Evolutionary conservation across 2,797 vertebrate genomes (phyloP), one percentile per base, ranked within the genome.

Genomic region (Salarias fasciatus): DNA sequence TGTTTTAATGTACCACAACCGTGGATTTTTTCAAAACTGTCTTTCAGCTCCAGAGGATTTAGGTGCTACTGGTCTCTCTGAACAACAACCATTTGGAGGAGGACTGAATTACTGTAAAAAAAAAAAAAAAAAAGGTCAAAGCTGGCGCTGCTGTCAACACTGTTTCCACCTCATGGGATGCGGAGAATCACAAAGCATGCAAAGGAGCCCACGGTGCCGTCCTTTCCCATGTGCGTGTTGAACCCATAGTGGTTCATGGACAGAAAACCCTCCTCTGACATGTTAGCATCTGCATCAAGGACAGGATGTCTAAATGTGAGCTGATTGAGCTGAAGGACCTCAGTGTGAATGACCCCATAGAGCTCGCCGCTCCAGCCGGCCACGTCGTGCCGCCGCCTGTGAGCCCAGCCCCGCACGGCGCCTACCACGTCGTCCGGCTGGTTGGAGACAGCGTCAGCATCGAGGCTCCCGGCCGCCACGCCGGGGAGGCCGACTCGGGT

Each of bases 311-410:
- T 46, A 92, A 91, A 69, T 93, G 92, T 74, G 96, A 98, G 88
- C 90, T 97, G 77, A 98, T 99, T 37, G 96, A 99, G 82, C 91
- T 99, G 63, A 89, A 93, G 80, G 93, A 94, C 79, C 91, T 97
- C 65, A 90, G 91, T n/a, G 75, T 91, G 0, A 88, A 83, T 44
- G 91, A 93, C 61, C 82, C 92, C 41, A 93, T 94, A 1, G 94
- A 94, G 68, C 82, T 94, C 69, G 88, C 92, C 0, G 78, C 89
- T 54, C 85, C 78, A 11, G 71, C 44, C 1, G 60, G 65, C 28
- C 64, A 51, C 0, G 52, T 42, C 0, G 53, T 67, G 11, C 18
- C 18, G 18, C 9, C 58, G 0, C 87, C 92, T 4, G 81, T 89
- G 49, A 88, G 91, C 36, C 77, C 92, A 11, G 93, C 89, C 33